Base-by-base conservation (phyloP, 2,888 invertebrate genomes). In the Archaeoteleia sp. region DNA sequence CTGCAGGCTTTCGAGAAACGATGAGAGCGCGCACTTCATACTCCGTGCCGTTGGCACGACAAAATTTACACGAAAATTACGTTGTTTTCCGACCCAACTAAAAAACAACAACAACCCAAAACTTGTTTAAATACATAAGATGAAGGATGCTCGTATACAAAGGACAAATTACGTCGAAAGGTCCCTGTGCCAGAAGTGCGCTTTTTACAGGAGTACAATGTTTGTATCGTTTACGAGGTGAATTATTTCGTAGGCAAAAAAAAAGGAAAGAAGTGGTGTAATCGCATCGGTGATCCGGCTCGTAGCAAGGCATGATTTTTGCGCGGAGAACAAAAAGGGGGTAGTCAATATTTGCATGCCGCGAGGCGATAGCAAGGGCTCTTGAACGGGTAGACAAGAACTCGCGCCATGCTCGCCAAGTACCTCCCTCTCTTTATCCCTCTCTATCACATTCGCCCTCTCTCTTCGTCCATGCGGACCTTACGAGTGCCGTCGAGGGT, bases 261-360 rank as follows among this genome's bases (percentile, higher is more conserved):
- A 25, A 5, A 1, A 5, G 10, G 12, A 43, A 35, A 42, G 32
- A 51, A 39, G n/a, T 8, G 3, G 35, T n/a, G 15, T 48, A 54
- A 60, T 66, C 25, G 12, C 42, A 51, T 57, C 29, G 48, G 45
- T 7, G 13, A 39, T 20, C 46, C 27, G 30, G 42, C 42, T 49
- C 49, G 37, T 55, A 39, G 49, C 15, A 15, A 48, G 39, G 30
- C 55, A 15, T 63, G 29, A 39, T 62, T 43, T 55, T 49, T 40
- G n/a, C 34, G 20, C 37, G 15, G 42, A 43, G 60, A 67, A 70
- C 58, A 60, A 63, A 67, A 70, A 65, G 43, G 58, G 51, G 45
- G 73, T 70, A 79, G 83, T 83, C 83, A 84, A 84, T 84, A 84
- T 84, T 84, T 84, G 82, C 79, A 81, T 80, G 82, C 79, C 74